Evolutionary conservation across 2,113 vertebrate genomes (phyloP), one percentile per base, ranked within the genome.

Genomic region (Trinectes maculatus): DNA sequence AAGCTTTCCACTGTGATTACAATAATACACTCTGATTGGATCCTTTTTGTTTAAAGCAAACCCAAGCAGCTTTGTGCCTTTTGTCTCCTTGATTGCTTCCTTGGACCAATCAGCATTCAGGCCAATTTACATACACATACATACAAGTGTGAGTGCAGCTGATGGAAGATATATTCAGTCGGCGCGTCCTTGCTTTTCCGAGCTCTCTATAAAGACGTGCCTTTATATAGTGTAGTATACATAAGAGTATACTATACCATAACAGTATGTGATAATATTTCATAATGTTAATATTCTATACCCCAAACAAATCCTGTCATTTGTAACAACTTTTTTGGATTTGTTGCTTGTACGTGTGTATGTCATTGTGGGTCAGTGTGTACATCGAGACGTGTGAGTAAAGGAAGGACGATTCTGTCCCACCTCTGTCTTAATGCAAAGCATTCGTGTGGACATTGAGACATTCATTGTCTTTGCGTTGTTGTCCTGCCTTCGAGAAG

Each of bases 21-120:
- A 79, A 82, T 84, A 77, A 84, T 77, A 58, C 61, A 43, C 49
- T 70, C 78, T 88, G 85, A 87, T 85, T 88, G 75, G 67, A 72
- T 78, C 61, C 53, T 31, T 68, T 76, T 52, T 70, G 29, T 65
- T 70, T 55, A 49, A 76, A 79, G 65, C 80, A 83, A 79, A 57
- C 39, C 60, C 2, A n/a, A n/a, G 13, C 62, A 24, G 36, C 40
- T 66, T 44, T 13, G n/a, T 81, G 54, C 64, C 77, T 74, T 78
- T 75, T 76, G 66, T 80, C 71, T 78, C 40, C 76, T 29, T 82
- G 85, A 87, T 86, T 87, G 80, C 68, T 61, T 57, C 25, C 54
- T 25, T 21, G 54, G 37, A 66, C 70, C 65, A 86, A 87, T 85
- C 86, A 85, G 73, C 42, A n/a, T 52, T 52, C 34, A 76, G 70